Conservation (phyloP, 2,888 invertebrate species). For the Drosophila pseudotakahashii region DNA sequence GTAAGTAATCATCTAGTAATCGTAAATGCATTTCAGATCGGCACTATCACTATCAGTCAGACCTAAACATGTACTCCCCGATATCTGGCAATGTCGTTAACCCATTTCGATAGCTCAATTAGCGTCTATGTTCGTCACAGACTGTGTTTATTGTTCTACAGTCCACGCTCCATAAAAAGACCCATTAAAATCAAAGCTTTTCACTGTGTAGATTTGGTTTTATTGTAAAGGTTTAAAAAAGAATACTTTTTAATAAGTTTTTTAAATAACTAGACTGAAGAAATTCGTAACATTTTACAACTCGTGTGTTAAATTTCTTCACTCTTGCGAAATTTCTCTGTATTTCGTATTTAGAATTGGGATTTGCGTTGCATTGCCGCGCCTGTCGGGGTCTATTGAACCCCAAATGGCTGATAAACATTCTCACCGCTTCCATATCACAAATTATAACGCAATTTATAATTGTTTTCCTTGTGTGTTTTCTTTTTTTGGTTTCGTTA, state of each 20-base stretch:
- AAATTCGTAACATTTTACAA: no score
- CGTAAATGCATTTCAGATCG: constrained; percentile 4
- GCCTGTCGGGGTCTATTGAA: constrained; percentile 63
- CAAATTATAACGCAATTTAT: constrained; percentile 73
- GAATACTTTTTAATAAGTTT: no score
- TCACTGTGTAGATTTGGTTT: background rate
- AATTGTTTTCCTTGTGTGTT: constrained; percentile 33
- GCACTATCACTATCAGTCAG: background rate
- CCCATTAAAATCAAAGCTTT: background rate
- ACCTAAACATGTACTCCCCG: constrained; percentile 1
- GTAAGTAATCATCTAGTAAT: constrained; percentile 68
- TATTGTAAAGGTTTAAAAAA: background rate
- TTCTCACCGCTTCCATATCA: constrained; percentile 28
- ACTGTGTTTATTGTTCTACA: constrained; percentile 14
- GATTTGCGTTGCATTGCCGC: constrained; percentile 46
- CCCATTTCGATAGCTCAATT: constrained; percentile 60
- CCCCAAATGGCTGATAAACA: constrained; percentile 63
- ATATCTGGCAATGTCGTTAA: constrained; percentile 58
- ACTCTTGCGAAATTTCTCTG: background rate
- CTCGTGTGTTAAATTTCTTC: background rate
- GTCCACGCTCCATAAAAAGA: background rate
- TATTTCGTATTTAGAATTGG: constrained; percentile 36
- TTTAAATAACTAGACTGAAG: no score
- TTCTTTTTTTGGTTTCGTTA: constrained; percentile 15
- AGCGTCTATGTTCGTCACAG: constrained; percentile 40